phyloP scores from a whole-genome alignment of 2,113 vertebrate species.

The Corvus cornix region DNA sequence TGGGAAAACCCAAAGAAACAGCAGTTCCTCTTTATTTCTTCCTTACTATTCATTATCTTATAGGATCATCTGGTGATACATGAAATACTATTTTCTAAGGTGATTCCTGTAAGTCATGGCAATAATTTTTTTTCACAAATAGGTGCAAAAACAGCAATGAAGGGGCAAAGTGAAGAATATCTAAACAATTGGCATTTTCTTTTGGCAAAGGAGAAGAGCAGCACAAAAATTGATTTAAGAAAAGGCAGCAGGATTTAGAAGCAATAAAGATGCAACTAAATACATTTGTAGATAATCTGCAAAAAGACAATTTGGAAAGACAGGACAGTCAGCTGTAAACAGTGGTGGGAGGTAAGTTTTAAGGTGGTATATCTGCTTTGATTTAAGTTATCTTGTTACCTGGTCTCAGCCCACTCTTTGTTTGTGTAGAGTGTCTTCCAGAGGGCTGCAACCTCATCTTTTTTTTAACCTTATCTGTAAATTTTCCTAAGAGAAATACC shows the following conservation, averaged over 20 bases:
- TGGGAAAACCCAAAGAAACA: neutral
- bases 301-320: neutral
- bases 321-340: neutral
- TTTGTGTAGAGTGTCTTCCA: neutral
- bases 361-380: neutral
- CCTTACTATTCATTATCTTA: neutral
- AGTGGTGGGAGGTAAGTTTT: neutral
- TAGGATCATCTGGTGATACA: rapidly evolving
- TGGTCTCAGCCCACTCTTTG: neutral
- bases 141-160: neutral
- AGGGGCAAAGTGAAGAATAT: neutral
- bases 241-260: neutral
- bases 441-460: neutral
- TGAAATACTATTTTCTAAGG: neutral
- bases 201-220: neutral
- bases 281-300: neutral
- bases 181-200: neutral
- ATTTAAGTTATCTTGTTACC: neutral
- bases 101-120: neutral
- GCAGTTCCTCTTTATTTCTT: neutral
- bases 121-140: neutral
- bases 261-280: neutral
- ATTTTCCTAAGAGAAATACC: neutral
- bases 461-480: neutral
- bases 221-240: neutral